Base-by-base conservation (phyloP, 2,113 vertebrate genomes). In the Eptatretus burgeri region DNA sequence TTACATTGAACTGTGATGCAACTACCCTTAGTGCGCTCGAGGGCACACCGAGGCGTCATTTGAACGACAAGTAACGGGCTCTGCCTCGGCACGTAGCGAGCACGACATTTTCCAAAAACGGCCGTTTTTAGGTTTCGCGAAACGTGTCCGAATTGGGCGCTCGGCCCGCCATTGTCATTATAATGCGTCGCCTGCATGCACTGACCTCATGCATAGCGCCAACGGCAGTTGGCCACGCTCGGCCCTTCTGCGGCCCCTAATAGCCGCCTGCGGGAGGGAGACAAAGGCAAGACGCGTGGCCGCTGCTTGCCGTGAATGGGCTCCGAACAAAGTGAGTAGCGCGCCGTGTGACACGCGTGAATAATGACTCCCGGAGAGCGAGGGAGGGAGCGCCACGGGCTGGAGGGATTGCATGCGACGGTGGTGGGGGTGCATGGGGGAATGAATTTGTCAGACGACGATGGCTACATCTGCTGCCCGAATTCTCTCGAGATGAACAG, bases 201-300 rank as follows among this genome's bases (percentile, higher is more conserved):
- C 56, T 60, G 56, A 60, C 56, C 56, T 60, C 56, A 60, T 60
- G 56, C 56, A 60, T 60, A 60, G 56, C 20, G 56, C n/a, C n/a
- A n/a, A 11, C 56, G 56, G 56, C 56, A 60, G 56, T 60, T 60
- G 56, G 56, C 56, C n/a, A 20, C 56, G 56, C 20, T 60, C 56
- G 56, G 56, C 56, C 56, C 56, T 60, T 60, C 56, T 60, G 56
- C 56, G 56, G 27, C 56, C 20, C 11, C 56, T 60, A 60, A 60
- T 60, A 60, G 56, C 56, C 56, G 56, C 56, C 56, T 20, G 56
- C 56, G 56, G 56, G 56, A 20, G n/a, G 20, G n/a, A 60, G 56
- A 60, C 56, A 60, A 60, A 60, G 56, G n/a, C n/a, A 12, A 10
- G 56, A 60, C 56, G 56, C 56, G 56, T 60, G 56, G 56, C 56